phyloP scores from a whole-genome alignment of 2,888 invertebrate genomes.

The Dromius quadrimaculatus region DNA sequence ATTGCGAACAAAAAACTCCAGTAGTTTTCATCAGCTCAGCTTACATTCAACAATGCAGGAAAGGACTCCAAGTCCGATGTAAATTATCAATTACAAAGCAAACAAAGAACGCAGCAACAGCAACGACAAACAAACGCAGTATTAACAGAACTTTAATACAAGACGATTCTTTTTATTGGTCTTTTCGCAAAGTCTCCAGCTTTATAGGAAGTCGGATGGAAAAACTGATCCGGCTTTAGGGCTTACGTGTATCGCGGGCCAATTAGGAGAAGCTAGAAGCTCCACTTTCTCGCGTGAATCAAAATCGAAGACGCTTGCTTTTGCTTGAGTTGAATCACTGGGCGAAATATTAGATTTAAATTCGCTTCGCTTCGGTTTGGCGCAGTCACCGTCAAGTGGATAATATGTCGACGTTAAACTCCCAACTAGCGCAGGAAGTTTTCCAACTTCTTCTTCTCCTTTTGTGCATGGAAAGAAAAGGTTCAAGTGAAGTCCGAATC shows the following conservation, averaged over 20 bases:
- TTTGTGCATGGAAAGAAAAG: constrained; percentile 44
- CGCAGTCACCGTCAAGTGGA: constrained; percentile 12
- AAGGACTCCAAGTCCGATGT: constrained; percentile 24
- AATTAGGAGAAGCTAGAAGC: too few species aligned
- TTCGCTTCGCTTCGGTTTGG: too few species aligned
- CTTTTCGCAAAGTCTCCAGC: constrained; percentile 44
- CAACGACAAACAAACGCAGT: constrained; percentile 37
- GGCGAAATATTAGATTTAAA: constrained; percentile 44
- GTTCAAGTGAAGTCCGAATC: constrained; percentile 48
- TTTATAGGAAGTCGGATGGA: constrained; percentile 44
- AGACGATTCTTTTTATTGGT: constrained; percentile 47
- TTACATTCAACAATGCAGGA: constrained; percentile 44
- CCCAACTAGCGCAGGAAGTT: constrained; percentile 14
- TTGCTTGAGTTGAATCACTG: neutral
- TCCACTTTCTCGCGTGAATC: too few species aligned
- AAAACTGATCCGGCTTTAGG: constrained; percentile 44
- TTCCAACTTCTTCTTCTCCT: constrained; percentile 23
- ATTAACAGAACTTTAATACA: constrained; percentile 46
- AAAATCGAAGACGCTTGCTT: too few species aligned
- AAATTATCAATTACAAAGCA: constrained; percentile 47
- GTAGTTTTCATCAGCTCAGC: constrained; percentile 41
- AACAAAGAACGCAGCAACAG: constrained; percentile 37
- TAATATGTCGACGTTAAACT: constrained; percentile 42
- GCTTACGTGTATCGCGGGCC: constrained; percentile 53
- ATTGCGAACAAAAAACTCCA: constrained; percentile 25